phyloP scores from a whole-genome alignment of 2,113 vertebrate genomes.

The Thalassoma bifasciatum region DNA sequence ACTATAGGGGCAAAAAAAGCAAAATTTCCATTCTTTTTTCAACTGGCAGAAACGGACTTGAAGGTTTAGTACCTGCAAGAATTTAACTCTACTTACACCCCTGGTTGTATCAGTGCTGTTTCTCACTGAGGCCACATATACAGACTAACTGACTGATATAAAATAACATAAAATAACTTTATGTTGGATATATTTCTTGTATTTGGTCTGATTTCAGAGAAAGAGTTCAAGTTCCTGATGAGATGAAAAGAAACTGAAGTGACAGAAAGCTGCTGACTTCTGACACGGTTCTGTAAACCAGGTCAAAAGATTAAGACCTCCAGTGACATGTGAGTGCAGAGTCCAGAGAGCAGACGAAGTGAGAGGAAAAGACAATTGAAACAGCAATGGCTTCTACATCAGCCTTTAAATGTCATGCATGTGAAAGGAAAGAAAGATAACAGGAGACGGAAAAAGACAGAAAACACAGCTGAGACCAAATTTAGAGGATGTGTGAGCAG shows the following conservation, averaged over 20 bases:
- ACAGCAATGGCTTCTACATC: not conserved
- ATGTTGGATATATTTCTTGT: no score
- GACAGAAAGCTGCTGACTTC: not conserved
- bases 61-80: no score
- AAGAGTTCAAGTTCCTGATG: not conserved
- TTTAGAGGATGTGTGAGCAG: not conserved
- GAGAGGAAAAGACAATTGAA: not conserved
- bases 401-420: not conserved
- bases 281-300: conserved; percentile 4
- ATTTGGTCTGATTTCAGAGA: no score
- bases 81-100: no score
- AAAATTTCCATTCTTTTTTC: no score
- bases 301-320: conserved; percentile 31
- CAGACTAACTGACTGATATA: no score
- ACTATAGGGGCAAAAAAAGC: no score
- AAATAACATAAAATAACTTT: no score
- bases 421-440: not conserved
- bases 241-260: conserved; percentile 2
- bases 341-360: no score
- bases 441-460: not conserved
- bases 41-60: no score
- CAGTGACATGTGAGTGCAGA: not conserved
- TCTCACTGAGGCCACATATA: no score
- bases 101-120: no score
- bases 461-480: not conserved